Base-by-base conservation (phyloP, 1,140 invertebrate genomes). In the Gryon sp. region DNA sequence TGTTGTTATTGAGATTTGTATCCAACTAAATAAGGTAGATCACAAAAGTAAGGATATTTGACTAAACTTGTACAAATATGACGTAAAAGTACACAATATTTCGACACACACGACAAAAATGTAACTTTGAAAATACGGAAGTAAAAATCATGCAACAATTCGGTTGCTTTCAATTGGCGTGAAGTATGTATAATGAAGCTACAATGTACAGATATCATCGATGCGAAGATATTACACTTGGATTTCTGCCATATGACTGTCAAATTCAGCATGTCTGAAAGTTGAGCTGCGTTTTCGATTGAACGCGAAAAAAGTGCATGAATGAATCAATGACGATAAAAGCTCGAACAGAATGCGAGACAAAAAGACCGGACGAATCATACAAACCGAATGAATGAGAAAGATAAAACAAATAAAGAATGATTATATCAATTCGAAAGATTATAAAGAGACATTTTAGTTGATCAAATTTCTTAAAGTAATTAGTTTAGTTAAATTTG, bases 251-350 rank as follows among this genome's bases (percentile, higher is more conserved):
- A 66, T 38, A 34, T 45, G 26, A 36, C 48, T 66, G 40, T 66
- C 62, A 66, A 66, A 55, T 66, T 24, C 48, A 45, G 40, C 50
- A 36, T 66, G 41, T 66, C 62, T 53, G 28, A 28, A 20, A 36
- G 38, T 66, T 28, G 32, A 46, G 26, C 38, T 55, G 48, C 48
- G 28, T 50, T 66, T 66, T 66, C 45, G 48, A 66, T 66, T 43
- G 60, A 65, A 26, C 45, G 16, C 16, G 28, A 15, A 43, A 52
- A 65, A 62, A 65, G 26, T 45, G 46, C 36, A 65, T 53, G 60
- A 50, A 63, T 63, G 36, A 53, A 65, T 63, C 24, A 40, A 32
- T 34, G 59, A 3, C 59, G 32, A 36, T 12, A 26, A 53, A 52
- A 32, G 18, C 11, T 11, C 28, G 15, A 41, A 41, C 28, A 22